Evolutionary conservation across 2,888 invertebrate genomes (phyloP).

Genomic region (Odontocolon sp.): DNA sequence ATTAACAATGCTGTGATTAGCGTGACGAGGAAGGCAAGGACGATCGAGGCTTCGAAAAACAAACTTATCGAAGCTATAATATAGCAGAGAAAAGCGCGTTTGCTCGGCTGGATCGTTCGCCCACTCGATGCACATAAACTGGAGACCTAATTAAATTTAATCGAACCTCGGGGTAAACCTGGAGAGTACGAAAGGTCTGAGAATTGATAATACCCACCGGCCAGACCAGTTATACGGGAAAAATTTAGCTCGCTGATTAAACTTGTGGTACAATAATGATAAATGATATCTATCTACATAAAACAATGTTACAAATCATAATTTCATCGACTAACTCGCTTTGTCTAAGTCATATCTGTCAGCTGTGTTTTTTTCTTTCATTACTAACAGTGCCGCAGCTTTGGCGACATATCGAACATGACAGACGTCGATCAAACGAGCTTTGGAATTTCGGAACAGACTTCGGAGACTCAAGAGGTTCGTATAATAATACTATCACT

Average conservation of each 20-base stretch:
- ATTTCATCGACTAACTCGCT: conserved; percentile 60
- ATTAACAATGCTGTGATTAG: conserved; percentile 7
- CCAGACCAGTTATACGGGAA: conserved; percentile 47
- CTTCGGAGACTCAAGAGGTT: conserved; percentile 75
- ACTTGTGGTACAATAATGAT: too few relatives aligned
- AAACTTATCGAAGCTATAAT: conserved; percentile 21
- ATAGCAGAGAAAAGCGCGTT: background rate
- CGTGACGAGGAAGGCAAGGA: conserved; percentile 11
- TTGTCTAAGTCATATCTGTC: conserved; percentile 64
- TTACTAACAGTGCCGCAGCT: conserved; percentile 84
- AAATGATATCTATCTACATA: too few relatives aligned
- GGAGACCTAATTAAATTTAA: conserved; percentile 51
- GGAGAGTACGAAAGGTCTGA: conserved; percentile 35
- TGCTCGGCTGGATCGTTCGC: conserved; percentile 1
- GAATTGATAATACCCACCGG: conserved; percentile 49
- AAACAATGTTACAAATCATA: conserved; percentile 39
- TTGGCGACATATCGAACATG: conserved; percentile 84
- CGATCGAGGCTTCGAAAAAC: conserved; percentile 12
- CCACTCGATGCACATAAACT: conserved; percentile 39
- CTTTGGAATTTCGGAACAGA: conserved; percentile 73
- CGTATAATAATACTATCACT: conserved; percentile 61
- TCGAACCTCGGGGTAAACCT: conserved; percentile 29
- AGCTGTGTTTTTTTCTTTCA: conserved; percentile 70
- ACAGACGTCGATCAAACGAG: conserved; percentile 79
- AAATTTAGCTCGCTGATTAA: conserved; percentile 32